Evolutionary conservation across 2,888 invertebrate species (phyloP).

Genomic region (Tineola bisselliella): DNA sequence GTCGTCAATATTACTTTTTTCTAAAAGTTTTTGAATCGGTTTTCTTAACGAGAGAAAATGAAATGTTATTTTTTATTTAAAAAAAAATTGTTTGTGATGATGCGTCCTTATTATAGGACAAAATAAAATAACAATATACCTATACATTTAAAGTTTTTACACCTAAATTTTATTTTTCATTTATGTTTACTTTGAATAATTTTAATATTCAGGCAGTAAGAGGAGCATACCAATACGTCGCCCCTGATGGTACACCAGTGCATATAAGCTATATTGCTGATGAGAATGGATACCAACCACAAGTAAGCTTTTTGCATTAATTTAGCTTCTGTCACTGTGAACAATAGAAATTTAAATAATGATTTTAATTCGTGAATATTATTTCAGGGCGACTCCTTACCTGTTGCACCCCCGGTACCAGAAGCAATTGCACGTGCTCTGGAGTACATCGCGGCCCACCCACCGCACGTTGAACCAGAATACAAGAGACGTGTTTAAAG

Average conservation of each 20-base stretch:
- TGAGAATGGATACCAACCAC: conserved; percentile 78
- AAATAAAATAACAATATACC: no score
- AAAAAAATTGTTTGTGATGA: no score
- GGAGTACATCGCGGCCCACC: conserved; percentile 31
- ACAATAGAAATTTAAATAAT: no score
- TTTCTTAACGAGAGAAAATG: no score
- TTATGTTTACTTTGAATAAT: no score
- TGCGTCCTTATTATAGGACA: no score
- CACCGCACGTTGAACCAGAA: conserved; percentile 16
- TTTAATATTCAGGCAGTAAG: conserved; percentile 70
- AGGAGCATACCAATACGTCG: conserved; percentile 79
- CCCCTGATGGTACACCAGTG: conserved; percentile 78
- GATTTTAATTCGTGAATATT: no score
- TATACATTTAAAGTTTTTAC: no score
- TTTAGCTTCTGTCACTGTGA: not conserved
- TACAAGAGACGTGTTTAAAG: conserved; percentile 1
- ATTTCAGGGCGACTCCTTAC: conserved; percentile 33
- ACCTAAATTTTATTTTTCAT: not conserved
- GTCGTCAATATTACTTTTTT: not conserved
- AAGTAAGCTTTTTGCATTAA: no score
- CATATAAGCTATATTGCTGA: conserved; percentile 77
- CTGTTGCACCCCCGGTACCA: conserved; percentile 35
- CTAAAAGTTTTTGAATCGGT: no score
- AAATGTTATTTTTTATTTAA: no score
- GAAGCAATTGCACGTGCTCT: conserved; percentile 34